A percentile compares a stretch with the other conserved stretches of the same genome.
Evolutionary conservation across 1,140 invertebrate species (phyloP).

Genomic region (Drosophila serrata): DNA sequence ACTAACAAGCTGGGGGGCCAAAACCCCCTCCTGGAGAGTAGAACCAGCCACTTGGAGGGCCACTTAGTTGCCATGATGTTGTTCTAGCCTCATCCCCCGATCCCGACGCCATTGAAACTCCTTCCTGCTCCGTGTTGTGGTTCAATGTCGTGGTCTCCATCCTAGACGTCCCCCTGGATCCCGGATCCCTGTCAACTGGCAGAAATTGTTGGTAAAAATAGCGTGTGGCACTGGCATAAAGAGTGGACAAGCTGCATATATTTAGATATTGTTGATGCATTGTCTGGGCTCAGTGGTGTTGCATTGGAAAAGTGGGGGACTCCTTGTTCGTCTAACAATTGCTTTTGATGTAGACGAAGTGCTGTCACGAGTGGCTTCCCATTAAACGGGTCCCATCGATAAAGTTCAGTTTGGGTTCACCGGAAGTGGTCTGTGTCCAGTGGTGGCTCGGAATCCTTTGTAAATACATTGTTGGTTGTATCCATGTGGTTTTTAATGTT

Average conservation of each 20-base stretch:
- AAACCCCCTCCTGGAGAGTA: constrained; percentile 10
- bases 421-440: constrained; percentile 36
- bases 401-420: constrained; percentile 43
- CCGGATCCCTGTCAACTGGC: constrained; percentile 77
- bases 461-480: constrained; percentile 10
- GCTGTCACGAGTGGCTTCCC: constrained; percentile 42
- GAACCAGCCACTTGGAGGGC: constrained; percentile 60
- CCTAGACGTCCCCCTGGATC: constrained; percentile 37
- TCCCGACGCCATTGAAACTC: constrained; percentile 3
- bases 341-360: constrained; percentile 41
- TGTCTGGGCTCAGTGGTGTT: constrained; percentile 58
- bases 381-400: constrained; percentile 43
- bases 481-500: constrained; percentile 9
- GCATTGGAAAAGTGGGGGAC: constrained; percentile 13
- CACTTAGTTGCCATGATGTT: constrained; percentile 80
- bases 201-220: constrained; percentile 82
- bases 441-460: constrained; percentile 2
- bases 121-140: constrained; percentile 48
- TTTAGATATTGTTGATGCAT: constrained; percentile 74
- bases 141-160: constrained; percentile 67
- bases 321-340: constrained; percentile 26
- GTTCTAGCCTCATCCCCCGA: constrained; percentile 28
- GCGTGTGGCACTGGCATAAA: constrained; percentile 77
- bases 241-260: constrained; percentile 73
- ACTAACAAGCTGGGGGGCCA: constrained; percentile 55